Conservation (phyloP, 1,140 invertebrate species). For the Sipha flava region DNA sequence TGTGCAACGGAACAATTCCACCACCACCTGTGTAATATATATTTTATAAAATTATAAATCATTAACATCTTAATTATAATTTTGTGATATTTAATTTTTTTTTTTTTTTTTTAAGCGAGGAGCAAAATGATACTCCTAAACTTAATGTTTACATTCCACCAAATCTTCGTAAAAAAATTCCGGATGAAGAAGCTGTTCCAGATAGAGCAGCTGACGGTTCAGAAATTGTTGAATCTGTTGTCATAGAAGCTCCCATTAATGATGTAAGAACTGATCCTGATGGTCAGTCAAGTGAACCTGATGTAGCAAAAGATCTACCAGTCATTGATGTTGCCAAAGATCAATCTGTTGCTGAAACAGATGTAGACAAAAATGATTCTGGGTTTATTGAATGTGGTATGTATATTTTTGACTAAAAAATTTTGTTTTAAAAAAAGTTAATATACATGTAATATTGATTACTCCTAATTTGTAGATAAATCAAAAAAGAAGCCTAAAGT, state of each 20-base stretch:
- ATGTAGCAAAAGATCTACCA: neutral
- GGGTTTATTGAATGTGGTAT: conserved; percentile 14
- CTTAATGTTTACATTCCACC: conserved; percentile 11
- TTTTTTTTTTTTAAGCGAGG: neutral
- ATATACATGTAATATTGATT: neutral
- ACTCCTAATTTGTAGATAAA: neutral
- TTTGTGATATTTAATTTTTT: neutral
- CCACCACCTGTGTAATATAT: neutral
- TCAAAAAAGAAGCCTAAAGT: conserved; percentile 11
- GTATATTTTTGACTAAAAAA: neutral
- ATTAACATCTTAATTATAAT: neutral
- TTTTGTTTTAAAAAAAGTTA: neutral
- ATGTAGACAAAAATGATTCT: neutral
- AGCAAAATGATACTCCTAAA: neutral
- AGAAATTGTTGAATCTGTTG: neutral
- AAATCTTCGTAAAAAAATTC: conserved; percentile 15
- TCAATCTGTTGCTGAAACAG: too few relatives aligned
- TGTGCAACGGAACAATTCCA: conserved; percentile 2
- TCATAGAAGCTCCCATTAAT: neutral
- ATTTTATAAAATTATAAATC: neutral
- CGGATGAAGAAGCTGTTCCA: neutral
- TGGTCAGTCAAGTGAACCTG: conserved; percentile 4
- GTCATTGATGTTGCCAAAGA: neutral
- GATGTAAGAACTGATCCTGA: conserved; percentile 24
- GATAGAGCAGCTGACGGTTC: conserved; percentile 15